Conservation (phyloP, 2,113 vertebrate genomes). For the Mus musculus region DNA sequence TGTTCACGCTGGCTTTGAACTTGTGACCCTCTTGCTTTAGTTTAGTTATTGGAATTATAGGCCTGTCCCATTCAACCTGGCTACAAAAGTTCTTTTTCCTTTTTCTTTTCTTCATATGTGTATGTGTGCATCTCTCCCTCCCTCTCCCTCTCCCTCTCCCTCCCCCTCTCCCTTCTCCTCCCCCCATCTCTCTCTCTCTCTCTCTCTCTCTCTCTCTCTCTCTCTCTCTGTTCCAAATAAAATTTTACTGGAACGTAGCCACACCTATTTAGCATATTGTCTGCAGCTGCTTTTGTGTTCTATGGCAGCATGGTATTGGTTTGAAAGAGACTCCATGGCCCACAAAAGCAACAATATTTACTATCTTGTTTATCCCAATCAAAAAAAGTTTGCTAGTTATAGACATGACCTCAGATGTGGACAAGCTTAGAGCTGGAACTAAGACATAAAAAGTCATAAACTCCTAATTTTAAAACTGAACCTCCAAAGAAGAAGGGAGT, state of each 20-base stretch:
- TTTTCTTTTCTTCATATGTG: not conserved
- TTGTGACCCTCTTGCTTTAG: not conserved
- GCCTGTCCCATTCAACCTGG: too few relatives aligned
- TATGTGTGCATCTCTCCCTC: not conserved
- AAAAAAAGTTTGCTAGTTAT: slow-evolving; percentile 23
- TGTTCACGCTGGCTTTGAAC: not conserved
- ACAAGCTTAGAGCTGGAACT: not conserved
- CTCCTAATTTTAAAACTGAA: slow-evolving; percentile 39
- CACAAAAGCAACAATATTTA: slow-evolving; percentile 19
- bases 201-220: too few relatives aligned
- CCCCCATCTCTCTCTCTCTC: too few relatives aligned
- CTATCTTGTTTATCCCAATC: not conserved
- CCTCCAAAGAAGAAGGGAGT: not conserved
- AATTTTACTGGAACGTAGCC: not conserved
- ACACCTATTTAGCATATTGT: not conserved
- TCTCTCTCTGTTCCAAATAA: not conserved
- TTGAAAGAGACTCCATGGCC: not conserved
- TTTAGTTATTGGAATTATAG: not conserved
- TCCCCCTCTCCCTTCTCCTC: too few relatives aligned
- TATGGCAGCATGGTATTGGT: not conserved
- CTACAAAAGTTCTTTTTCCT: not conserved
- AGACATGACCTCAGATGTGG: slow-evolving; percentile 22
- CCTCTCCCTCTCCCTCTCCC: too few relatives aligned
- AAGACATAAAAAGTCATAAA: not conserved
- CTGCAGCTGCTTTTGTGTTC: not conserved